Evolutionary conservation across 1,140 invertebrate species (phyloP).

Genomic region (Drosophila grimshawi): DNA sequence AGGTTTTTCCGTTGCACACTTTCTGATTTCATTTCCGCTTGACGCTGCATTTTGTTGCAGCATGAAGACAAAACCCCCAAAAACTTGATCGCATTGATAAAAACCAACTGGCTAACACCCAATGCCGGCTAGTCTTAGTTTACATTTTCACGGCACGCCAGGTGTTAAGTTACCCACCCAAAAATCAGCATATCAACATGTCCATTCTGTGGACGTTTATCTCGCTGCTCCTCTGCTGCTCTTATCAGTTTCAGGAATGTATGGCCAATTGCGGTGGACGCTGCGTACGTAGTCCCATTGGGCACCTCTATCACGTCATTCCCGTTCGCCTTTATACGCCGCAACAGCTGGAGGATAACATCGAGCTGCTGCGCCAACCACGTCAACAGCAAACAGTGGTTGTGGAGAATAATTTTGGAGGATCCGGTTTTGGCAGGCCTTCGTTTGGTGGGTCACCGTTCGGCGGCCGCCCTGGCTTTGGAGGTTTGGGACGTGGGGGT

Average conservation of each 20-base stretch:
- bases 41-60: slow-evolving; percentile 43
- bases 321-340: slow-evolving; percentile 47
- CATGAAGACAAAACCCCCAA: background rate
- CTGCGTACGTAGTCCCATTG: slow-evolving; percentile 23
- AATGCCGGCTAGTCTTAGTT: slow-evolving; percentile 49
- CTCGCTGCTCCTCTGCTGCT: slow-evolving; percentile 17
- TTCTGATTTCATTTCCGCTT: slow-evolving; percentile 43
- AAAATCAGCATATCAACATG: slow-evolving; percentile 21
- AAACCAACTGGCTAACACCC: slow-evolving; percentile 31
- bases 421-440: slow-evolving; percentile 19
- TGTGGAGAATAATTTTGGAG: slow-evolving; percentile 41
- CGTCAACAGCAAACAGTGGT: slow-evolving; percentile 51
- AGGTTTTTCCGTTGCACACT: slow-evolving; percentile 1
- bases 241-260: background rate
- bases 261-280: slow-evolving; percentile 20
- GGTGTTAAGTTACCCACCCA: slow-evolving; percentile 1
- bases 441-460: slow-evolving; percentile 31
- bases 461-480: slow-evolving; percentile 15
- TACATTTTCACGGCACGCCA: slow-evolving; percentile 33
- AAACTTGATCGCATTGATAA: slow-evolving; percentile 36
- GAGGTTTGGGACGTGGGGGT: slow-evolving; percentile 26
- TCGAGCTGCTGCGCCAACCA: slow-evolving; percentile 29
- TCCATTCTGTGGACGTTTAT: slow-evolving; percentile 15
- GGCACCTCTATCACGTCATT: slow-evolving; percentile 40
- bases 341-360: slow-evolving; percentile 18